phyloP scores from a whole-genome alignment of 2,113 vertebrate species.

The Calypte anna region DNA sequence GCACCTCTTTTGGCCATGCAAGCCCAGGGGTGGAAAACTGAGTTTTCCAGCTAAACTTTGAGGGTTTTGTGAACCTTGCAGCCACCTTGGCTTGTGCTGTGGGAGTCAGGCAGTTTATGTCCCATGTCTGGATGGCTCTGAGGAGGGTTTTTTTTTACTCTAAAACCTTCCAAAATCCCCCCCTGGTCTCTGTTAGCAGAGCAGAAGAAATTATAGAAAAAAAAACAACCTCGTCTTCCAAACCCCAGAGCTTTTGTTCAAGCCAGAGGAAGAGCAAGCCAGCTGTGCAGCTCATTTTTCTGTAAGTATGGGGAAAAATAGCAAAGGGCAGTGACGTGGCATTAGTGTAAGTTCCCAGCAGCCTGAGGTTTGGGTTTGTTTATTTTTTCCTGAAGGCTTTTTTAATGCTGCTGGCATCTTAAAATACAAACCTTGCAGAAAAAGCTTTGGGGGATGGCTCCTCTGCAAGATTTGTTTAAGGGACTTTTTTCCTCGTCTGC shows the following conservation, averaged over 20 bases:
- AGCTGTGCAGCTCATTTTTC: neutral
- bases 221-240: neutral
- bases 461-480: neutral
- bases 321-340: neutral
- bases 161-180: neutral
- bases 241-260: neutral
- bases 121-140: rapidly evolving
- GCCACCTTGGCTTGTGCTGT: neutral
- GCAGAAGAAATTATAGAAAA: neutral
- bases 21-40: neutral
- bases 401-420: neutral
- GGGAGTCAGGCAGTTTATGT: neutral
- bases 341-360: neutral
- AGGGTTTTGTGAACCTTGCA: neutral
- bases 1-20: neutral
- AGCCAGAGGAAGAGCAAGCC: neutral
- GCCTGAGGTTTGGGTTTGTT: neutral
- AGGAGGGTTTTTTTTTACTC: neutral
- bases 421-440: neutral
- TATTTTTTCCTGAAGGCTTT: slow-evolving; percentile 16
- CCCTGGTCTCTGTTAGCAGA: neutral
- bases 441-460: rapidly evolving
- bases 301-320: neutral
- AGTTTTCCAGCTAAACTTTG: neutral
- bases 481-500: neutral